Evolutionary conservation across 2,113 vertebrate genomes (phyloP), one percentile per base, ranked within the genome.

Genomic region (Accipiter cooperii): DNA sequence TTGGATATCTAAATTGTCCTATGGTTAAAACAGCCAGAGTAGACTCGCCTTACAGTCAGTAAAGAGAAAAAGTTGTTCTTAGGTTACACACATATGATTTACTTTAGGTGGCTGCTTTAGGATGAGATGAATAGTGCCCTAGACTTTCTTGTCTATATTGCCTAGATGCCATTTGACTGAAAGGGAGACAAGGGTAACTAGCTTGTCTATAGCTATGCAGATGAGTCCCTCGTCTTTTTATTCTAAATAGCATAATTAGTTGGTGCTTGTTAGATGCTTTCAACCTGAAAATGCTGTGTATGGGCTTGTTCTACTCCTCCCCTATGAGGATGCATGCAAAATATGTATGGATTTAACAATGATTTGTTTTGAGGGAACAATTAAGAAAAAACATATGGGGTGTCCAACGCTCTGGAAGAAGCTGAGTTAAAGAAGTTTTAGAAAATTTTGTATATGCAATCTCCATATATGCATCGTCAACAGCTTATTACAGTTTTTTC

Each of bases 241-340:
- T 92, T 96, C 80, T 97, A 97, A 97, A 79, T n/a, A 91, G 90
- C 93, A 92, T 96, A 95, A 97, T 97, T 97, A 97, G 93, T 95
- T 94, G 95, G 74, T 82, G 96, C 95, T 97, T 95, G 95, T 95
- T 82, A 96, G 93, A 97, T 88, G 93, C 94, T 98, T 95, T 98
- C 97, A 98, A 96, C 96, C 92, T 92, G 93, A 97, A 97, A 97
- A 75, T 96, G 95, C 96, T 96, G 94, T 90, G 91, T 60, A 96
- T 74, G 82, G 85, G 75, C 38, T 94, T 97, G 91, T 96, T 96
- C 93, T 90, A 11, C 71, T 93, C 82, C 82, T 93, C 82, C 85
- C 42, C 26, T 84, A 36, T 22, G 71, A 96, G 71, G 92, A 95
- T 94, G 86, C 52, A 95, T 90, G 86, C 78, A 84, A 89, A 93